Base-by-base conservation (phyloP, 2,113 vertebrate genomes). In the Saguinus midas region DNA sequence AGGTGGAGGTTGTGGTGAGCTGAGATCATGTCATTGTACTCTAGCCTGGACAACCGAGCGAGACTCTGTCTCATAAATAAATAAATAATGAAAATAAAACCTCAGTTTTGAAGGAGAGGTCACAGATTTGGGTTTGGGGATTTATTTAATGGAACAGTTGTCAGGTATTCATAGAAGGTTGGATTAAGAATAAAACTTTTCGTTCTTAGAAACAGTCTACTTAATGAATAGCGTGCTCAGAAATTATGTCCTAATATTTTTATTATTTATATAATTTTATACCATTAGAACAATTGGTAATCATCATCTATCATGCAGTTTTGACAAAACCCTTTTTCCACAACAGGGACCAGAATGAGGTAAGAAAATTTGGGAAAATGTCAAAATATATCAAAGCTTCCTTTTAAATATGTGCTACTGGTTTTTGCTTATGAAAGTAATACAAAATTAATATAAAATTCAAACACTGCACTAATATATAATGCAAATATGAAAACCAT, bases 291-390 rank as follows among this genome's bases (percentile, higher is more conserved):
- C 72, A 80, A 13, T 66, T 93, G 45, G 7, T 64, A 84, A 87
- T 96, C 93, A 88, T 95, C 80, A 87, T 95, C 86, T 90, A 17
- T 87, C 82, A 66, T 58, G 43, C 87, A 79, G 17, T 37, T 94
- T 68, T 87, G 32, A 81, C 48, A 83, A 91, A 79, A 72, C 32
- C 11, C 5, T 14, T 87, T 94, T 95, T 96, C 43, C 35, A 84
- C 52, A 95, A 32, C 20, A 87, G 35, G 35, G 6, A 58, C 13
- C 45, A 79, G 8, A 97, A 57, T 92, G 92, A 40, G 23, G 58
- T 79, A 87, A 84, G 43, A 72, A 94, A 96, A 93, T 87, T 89
- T 75, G 48, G 40, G 35, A 27, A 89, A 75, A 93, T 84, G 57
- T 84, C 37, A 96, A 83, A 93, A 68, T 87, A 90, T 48, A 75